Evolutionary conservation across 2,888 invertebrate species (phyloP).

Genomic region (Harpalus rubripes): DNA sequence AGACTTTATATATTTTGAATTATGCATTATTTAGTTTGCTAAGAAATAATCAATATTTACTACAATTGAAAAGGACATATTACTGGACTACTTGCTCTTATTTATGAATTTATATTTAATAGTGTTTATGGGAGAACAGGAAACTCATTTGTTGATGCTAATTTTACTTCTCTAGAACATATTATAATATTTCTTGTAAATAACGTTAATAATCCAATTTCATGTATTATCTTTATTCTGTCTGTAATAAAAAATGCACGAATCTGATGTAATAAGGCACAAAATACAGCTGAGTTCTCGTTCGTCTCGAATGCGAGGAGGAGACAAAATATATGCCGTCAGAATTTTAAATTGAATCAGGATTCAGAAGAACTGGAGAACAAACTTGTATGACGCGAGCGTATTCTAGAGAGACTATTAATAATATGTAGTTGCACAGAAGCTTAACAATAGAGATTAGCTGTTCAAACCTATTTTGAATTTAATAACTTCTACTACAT

Average conservation of each 20-base stretch:
- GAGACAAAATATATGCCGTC: conserved; percentile 43
- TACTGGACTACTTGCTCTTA: too few relatives aligned
- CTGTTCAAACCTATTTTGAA: conserved; percentile 52
- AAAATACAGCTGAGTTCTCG: not conserved
- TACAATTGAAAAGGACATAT: too few relatives aligned
- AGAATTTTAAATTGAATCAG: conserved; percentile 54
- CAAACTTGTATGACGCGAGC: conserved; percentile 21
- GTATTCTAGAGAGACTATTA: conserved; percentile 38
- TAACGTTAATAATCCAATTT: conserved; percentile 20
- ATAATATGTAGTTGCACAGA: conserved; percentile 47
- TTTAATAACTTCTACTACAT: conserved; percentile 45
- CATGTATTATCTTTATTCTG: conserved; percentile 11
- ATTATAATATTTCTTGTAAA: not conserved
- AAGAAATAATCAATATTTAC: too few relatives aligned
- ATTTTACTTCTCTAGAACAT: too few relatives aligned
- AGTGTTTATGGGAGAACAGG: too few relatives aligned
- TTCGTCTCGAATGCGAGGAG: conserved; percentile 23
- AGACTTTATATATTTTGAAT: too few relatives aligned
- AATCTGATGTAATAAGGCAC: conserved; percentile 20
- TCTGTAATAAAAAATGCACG: conserved; percentile 4
- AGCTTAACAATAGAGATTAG: conserved; percentile 53
- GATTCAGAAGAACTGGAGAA: not conserved
- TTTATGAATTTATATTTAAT: too few relatives aligned
- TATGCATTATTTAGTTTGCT: too few relatives aligned
- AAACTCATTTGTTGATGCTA: too few relatives aligned